Conservation (phyloP, 2,113 vertebrate genomes). For the Petromus typicus region DNA sequence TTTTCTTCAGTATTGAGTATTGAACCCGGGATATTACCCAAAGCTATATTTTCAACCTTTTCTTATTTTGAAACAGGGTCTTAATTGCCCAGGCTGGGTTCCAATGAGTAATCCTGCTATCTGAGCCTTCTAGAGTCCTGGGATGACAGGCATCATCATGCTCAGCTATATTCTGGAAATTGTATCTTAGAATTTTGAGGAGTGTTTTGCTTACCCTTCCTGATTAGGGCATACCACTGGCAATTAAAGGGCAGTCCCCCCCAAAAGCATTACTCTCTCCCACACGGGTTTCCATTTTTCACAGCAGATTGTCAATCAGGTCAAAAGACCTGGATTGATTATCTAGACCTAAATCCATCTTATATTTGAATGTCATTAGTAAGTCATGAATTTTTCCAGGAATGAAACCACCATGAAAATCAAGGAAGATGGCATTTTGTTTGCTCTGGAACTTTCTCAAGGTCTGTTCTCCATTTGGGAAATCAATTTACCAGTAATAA, state of each 20-base stretch:
- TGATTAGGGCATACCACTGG: background rate
- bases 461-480: background rate
- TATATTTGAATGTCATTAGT: conserved; percentile 54
- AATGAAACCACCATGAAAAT: conserved; percentile 59
- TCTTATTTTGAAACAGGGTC: background rate
- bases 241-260: background rate
- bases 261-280: conserved; percentile 2
- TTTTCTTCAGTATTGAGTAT: background rate
- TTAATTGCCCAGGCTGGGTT: background rate
- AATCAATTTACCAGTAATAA: background rate
- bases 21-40: background rate
- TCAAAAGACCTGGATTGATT: conserved; percentile 60
- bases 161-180: background rate
- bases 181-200: background rate
- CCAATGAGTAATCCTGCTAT: background rate
- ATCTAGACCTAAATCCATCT: conserved; percentile 12
- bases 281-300: background rate
- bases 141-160: background rate
- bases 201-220: background rate
- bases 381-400: conserved; percentile 37
- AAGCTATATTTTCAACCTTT: background rate
- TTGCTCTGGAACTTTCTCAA: conserved; percentile 44
- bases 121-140: background rate
- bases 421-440: conserved; percentile 26
- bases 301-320: background rate